Base-by-base conservation (phyloP, 2,113 vertebrate genomes). In the Psophia crepitans region DNA sequence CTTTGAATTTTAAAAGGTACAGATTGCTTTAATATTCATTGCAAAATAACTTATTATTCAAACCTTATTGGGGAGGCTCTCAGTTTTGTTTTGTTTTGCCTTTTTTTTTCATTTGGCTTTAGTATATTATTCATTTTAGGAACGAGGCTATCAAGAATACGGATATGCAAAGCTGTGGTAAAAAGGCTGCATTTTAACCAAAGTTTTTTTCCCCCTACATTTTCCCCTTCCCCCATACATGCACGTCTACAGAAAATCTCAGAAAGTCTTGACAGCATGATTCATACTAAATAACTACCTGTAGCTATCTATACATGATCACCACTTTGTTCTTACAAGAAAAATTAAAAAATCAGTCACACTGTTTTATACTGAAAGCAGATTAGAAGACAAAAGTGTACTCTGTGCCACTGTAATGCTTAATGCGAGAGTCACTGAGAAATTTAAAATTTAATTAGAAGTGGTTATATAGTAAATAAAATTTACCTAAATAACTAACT, bases 1-100 rank as follows among this genome's bases (percentile, higher is more conserved):
- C 98, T 99, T 99, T 99, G 98, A 99, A 99, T 99, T 99, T 99
- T 98, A 99, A 99, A 99, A 99, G 99, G 99, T 99, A 99, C 99
- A 99, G 99, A 99, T 99, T 98, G 98, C 98, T 99, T 99, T 99
- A 99, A 99, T 99, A 99, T 99, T 99, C 99, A 98, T 98, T 98
- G 98, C 98, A 98, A 99, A 99, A 99, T 98, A 99, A 99, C 99
- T 99, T 99, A 99, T 99, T 99, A 99, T 99, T 99, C 98, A 98
- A 98, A 98, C 98, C 98, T 98, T 98, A 98, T 98, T 98, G 98
- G 97, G 96, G 92, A 98, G 95, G 93, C 90, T 93, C 93, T 97
- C 91, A 58, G 87, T 97, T 96, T 98, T 98, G 97, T 98, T 98
- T 98, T 98, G 92, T 98, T 97, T 98, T 98, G 80, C 37, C 9